These are phyloP conservation scores for Arge pagana DNA, from an alignment of 2,888 invertebrate species.

Conservation along the genomic window DNA sequence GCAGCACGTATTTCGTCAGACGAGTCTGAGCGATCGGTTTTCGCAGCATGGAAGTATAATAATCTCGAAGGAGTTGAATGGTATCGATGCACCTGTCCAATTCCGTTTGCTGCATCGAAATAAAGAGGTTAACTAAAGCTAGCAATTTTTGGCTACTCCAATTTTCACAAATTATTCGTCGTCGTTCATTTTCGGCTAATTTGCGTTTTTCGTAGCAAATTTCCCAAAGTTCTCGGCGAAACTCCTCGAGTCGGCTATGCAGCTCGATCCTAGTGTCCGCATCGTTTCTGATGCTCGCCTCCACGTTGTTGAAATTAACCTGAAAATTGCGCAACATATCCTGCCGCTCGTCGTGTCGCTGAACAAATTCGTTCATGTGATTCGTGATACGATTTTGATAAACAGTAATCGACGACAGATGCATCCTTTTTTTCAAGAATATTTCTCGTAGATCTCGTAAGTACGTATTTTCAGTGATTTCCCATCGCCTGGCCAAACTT, in stretches of 20 bases:
- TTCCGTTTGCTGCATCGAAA: conserved; percentile 67
- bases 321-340: conserved; percentile 64
- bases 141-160: conserved; percentile 65
- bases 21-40: conserved; percentile 26
- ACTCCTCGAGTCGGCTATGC: conserved; percentile 63
- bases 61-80: conserved; percentile 57
- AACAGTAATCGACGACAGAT: conserved; percentile 63
- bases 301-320: conserved; percentile 65
- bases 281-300: conserved; percentile 64
- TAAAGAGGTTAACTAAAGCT: conserved; percentile 63
- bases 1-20: conserved; percentile 20
- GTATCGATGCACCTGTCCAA: conserved; percentile 62
- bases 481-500: conserved; percentile 62
- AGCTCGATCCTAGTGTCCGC: conserved; percentile 67
- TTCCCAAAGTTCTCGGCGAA: conserved; percentile 61
- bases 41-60: conserved; percentile 53
- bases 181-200: conserved; percentile 62
- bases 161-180: conserved; percentile 61
- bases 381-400: conserved; percentile 63
- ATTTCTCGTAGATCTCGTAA: conserved; percentile 63
- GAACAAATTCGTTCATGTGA: conserved; percentile 63
- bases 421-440: conserved; percentile 64
- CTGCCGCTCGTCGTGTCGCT: conserved; percentile 65
- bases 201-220: conserved; percentile 65
- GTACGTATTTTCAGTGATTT: conserved; percentile 60